A percentile compares a stretch with the other conserved stretches of the same genome.
These are phyloP conservation scores for Patella depressa DNA, from an alignment of 2,888 invertebrate species.

Conservation along the genomic window DNA sequence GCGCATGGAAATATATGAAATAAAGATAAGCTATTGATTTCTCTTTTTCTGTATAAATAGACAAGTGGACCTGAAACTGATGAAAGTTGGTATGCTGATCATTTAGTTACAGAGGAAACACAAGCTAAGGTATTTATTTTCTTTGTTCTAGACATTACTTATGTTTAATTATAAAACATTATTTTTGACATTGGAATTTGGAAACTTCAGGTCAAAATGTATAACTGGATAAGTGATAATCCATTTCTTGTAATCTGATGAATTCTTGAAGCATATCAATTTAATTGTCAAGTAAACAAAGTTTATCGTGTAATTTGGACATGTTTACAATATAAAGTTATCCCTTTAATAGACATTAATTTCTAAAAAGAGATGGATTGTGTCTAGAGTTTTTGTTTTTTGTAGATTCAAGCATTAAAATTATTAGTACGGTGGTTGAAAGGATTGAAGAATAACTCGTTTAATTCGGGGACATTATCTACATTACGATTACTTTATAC, in stretches of 20 bases:
- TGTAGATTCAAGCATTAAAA: conserved; percentile 86
- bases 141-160: no score
- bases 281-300: no score
- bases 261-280: no score
- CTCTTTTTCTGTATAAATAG: conserved; percentile 27
- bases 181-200: no score
- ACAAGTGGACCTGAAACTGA: conserved; percentile 61
- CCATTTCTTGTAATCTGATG: no score
- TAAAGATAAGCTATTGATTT: no score
- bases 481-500: conserved; percentile 95
- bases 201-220: no score
- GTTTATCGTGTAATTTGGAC: no score
- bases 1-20: no score
- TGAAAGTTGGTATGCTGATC: conserved; percentile 87
- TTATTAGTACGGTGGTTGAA: conserved; percentile 96
- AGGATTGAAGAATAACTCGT: conserved; percentile 79
- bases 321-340: no score
- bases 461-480: conserved; percentile 65
- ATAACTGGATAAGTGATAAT: no score
- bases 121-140: conserved; percentile 77
- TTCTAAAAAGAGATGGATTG: background rate
- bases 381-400: background rate
- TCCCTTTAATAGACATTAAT: background rate
- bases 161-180: no score
- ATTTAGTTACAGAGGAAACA: conserved; percentile 90